Base-by-base conservation (phyloP, 2,797 vertebrate genomes). In the Helicolenus hilgendorfi region DNA sequence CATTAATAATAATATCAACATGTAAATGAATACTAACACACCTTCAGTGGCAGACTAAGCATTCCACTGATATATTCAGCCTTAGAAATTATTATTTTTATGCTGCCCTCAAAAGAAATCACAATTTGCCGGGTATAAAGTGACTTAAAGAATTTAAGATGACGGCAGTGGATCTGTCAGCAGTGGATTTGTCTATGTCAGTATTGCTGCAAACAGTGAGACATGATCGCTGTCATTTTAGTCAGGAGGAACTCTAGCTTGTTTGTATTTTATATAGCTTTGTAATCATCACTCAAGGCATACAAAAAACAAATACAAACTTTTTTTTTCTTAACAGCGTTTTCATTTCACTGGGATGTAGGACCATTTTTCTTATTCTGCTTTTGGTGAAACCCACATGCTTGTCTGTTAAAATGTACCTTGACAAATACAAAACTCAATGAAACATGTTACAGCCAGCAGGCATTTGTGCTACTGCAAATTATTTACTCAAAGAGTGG, bases 341-440 rank as follows among this genome's bases (percentile, higher is more conserved):
- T 88, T 83, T 62, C 3, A 36, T 62, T 79, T 65, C 1, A 53
- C 4, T 60, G 1, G 4, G 11, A 26, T 41, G 13, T 33, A 3
- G 7, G 31, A 10, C 9, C 1, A 36, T 79, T 79, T 75, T 27
- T 53, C 15, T 4, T 33, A 2, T 41, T 64, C 31, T 63, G 13
- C 53, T 65, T 58, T 75, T 41, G 29, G 8, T 83, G n/a, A 86
- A 84, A 86, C 22, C 31, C 20, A 24, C n/a, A 59, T 60, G 45
- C 59, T 69, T 80, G n/a, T 75, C 53, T 82, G 59, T 72, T 68
- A 55, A 85, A 45, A 56, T 49, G 15, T 24, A 49, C 29, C 41
- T 76, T 38, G 53, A 77, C 41, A 75, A 71, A 14, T 58, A 31
- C 31, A 83, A 64, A 69, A 72, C 69, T 67, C 20, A 3, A 74